Evolutionary conservation across 2,888 invertebrate species (phyloP).

Genomic region (Dynastes maya): DNA sequence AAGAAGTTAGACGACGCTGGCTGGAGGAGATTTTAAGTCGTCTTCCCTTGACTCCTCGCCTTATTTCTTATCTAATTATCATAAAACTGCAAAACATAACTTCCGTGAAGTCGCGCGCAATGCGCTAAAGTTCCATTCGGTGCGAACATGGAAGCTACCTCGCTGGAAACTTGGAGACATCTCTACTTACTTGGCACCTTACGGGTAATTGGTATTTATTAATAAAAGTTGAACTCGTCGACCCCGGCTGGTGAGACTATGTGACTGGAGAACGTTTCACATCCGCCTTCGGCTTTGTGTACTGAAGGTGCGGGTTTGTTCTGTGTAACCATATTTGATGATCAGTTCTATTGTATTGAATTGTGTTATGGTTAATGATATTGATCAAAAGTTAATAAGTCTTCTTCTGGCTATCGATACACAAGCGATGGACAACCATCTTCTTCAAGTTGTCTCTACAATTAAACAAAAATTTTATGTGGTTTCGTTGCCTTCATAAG

Average conservation of each 20-base stretch:
- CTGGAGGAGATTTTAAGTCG: not conserved
- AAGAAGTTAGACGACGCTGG: constrained; percentile 8
- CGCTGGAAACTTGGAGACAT: not conserved
- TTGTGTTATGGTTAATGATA: too few species aligned
- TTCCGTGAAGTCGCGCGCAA: constrained; percentile 6
- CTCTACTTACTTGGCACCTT: not conserved
- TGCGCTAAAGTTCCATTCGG: constrained; percentile 18
- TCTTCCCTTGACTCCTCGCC: constrained; percentile 13
- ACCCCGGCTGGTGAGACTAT: constrained; percentile 1
- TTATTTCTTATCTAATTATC: constrained; percentile 37
- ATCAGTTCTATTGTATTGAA: too few species aligned
- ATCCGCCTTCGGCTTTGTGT: not conserved
- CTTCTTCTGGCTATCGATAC: too few species aligned
- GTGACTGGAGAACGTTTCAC: not conserved
- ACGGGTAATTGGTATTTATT: constrained; percentile 41
- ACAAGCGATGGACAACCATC: too few species aligned
- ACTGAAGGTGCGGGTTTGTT: too few species aligned
- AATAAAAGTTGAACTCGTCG: constrained; percentile 39
- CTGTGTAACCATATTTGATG: too few species aligned
- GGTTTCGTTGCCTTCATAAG: too few species aligned
- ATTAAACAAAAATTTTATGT: too few species aligned
- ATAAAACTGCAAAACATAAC: constrained; percentile 37
- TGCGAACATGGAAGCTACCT: not conserved
- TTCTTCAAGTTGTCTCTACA: too few species aligned
- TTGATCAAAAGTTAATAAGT: too few species aligned